Percentiles rank a stretch among this genome's conserved stretches.
Conservation (phyloP, 2,888 invertebrate genomes). For the Aphodius sticticus region DNA sequence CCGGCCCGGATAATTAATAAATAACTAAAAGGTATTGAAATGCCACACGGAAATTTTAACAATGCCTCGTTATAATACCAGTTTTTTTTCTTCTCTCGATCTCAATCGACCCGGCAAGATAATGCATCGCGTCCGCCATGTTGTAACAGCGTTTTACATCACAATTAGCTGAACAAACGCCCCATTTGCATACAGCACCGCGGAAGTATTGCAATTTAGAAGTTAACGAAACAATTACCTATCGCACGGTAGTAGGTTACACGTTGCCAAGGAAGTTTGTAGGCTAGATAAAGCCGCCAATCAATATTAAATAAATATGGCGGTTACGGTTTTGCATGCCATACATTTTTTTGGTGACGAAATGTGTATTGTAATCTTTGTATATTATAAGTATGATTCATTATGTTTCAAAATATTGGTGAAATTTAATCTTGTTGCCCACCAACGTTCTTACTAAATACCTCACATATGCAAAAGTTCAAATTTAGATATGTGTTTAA, state of each 20-base stretch:
- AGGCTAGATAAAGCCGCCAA: neutral
- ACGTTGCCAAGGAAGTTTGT: neutral
- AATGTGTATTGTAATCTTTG: too few relatives aligned
- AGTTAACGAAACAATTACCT: constrained; percentile 11
- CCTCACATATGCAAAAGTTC: too few relatives aligned
- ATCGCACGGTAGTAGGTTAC: neutral
- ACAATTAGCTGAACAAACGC: constrained; percentile 24
- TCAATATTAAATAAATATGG: neutral
- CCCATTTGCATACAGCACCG: constrained; percentile 17
- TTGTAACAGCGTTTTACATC: constrained; percentile 20
- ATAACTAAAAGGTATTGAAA: constrained; percentile 34
- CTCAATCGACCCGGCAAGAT: constrained; percentile 19
- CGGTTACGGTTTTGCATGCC: too few relatives aligned
- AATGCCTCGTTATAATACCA: constrained; percentile 34
- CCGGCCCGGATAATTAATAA: constrained; percentile 34
- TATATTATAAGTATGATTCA: too few relatives aligned
- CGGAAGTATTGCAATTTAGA: constrained; percentile 21
- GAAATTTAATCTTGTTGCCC: too few relatives aligned
- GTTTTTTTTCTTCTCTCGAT: constrained; percentile 18
- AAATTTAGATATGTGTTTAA: too few relatives aligned
- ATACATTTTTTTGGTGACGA: too few relatives aligned
- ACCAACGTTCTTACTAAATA: too few relatives aligned
- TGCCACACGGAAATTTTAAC: constrained; percentile 35
- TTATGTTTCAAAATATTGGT: too few relatives aligned
- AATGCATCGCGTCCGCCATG: constrained; percentile 16